These are phyloP conservation scores for Exocentrus adspersus DNA, from an alignment of 2,888 invertebrate species.

Conservation along the genomic window DNA sequence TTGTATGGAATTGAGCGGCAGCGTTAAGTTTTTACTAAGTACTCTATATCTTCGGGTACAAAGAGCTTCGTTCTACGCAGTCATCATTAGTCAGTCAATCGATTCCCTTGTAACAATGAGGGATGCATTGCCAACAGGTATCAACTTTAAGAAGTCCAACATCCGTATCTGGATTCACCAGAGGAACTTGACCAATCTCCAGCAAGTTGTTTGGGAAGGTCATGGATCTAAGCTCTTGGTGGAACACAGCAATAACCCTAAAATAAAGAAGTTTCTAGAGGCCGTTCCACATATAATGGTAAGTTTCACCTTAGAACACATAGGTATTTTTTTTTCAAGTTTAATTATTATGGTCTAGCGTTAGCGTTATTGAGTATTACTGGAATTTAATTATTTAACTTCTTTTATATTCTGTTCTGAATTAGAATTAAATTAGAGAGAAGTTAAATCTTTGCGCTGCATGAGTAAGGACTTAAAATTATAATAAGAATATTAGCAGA, in stretches of 20 bases:
- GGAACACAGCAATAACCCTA: conserved; percentile 85
- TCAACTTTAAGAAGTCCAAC: conserved; percentile 74
- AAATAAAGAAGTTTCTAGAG: conserved; percentile 86
- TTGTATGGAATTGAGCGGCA: conserved; percentile 44
- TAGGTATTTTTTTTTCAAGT: too few species aligned
- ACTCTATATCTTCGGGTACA: conserved; percentile 21
- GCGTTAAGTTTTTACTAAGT: conserved; percentile 30
- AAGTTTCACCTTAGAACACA: too few species aligned
- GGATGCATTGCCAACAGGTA: conserved; percentile 65
- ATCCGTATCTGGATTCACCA: conserved; percentile 97
- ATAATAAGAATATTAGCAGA: too few species aligned
- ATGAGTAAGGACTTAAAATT: too few species aligned
- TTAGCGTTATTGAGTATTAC: too few species aligned
- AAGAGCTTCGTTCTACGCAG: conserved; percentile 10
- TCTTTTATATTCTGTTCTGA: too few species aligned
- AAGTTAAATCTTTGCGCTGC: too few species aligned
- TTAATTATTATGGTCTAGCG: too few species aligned
- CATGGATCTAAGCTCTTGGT: conserved; percentile 84
- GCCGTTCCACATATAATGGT: conserved; percentile 97
- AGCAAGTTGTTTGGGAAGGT: conserved; percentile 90
- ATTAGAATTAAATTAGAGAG: too few species aligned
- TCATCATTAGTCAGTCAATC: conserved; percentile 9
- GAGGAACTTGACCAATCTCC: conserved; percentile 85
- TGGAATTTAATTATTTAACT: too few species aligned
- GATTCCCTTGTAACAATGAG: conserved; percentile 12